A percentile compares a stretch with the other conserved stretches of the same genome.
Evolutionary conservation across 2,888 invertebrate species (phyloP).

Genomic region (Thera obeliscata): DNA sequence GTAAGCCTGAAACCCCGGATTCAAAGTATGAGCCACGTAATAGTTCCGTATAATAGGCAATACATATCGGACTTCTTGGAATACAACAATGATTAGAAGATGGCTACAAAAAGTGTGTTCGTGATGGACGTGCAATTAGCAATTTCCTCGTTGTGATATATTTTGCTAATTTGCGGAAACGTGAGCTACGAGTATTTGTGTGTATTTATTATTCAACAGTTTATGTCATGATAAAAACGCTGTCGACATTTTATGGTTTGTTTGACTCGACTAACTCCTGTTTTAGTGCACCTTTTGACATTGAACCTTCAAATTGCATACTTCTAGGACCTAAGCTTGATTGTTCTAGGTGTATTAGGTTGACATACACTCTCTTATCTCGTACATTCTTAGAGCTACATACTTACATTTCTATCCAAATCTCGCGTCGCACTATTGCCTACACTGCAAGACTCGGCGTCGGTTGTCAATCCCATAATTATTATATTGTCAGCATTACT

Average conservation of each 20-base stretch:
- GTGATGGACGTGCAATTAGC: slow-evolving; percentile 23
- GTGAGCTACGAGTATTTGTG: slow-evolving; percentile 13
- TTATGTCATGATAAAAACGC: slow-evolving; percentile 4
- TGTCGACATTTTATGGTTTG: not conserved
- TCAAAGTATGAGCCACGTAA: not conserved
- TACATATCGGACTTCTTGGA: slow-evolving; percentile 7
- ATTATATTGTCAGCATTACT: too few relatives aligned
- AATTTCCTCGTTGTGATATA: slow-evolving; percentile 21
- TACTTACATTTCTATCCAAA: too few relatives aligned
- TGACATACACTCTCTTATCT: not conserved
- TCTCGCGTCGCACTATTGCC: too few relatives aligned
- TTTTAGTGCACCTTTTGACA: too few relatives aligned
- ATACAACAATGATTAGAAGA: not conserved
- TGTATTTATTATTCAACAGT: slow-evolving; percentile 25
- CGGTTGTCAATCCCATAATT: too few relatives aligned
- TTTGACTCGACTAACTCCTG: too few relatives aligned
- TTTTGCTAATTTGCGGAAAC: slow-evolving; percentile 32
- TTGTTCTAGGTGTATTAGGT: not conserved
- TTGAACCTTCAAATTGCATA: not conserved
- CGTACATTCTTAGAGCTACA: too few relatives aligned
- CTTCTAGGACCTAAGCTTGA: too few relatives aligned
- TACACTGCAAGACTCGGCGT: too few relatives aligned
- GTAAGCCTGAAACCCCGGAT: too few relatives aligned
- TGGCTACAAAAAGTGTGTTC: slow-evolving; percentile 14
- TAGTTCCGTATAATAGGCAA: not conserved